Percentiles rank a stretch among this genome's conserved stretches.
Evolutionary conservation across 2,888 invertebrate genomes (phyloP).

Genomic region (Xestia xanthographa): DNA sequence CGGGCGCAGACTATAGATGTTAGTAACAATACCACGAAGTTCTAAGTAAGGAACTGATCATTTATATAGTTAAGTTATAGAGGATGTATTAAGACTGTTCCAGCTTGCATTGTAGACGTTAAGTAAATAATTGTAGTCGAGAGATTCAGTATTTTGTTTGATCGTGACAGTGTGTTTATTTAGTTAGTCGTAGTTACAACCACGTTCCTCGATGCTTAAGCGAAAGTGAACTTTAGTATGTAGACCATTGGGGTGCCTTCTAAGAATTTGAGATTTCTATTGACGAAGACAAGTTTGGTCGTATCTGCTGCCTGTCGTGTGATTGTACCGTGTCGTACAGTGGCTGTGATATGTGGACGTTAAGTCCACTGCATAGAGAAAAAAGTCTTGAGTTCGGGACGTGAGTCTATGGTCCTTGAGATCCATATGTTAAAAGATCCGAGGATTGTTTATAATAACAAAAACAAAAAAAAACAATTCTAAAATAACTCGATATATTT

Average conservation of each 20-base stretch:
- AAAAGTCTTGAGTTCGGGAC: conserved; percentile 65
- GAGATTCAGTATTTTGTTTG: conserved; percentile 81
- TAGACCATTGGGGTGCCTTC: conserved; percentile 48
- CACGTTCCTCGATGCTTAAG: conserved; percentile 66
- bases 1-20: no score
- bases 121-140: conserved; percentile 62
- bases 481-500: conserved; percentile 9
- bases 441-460: conserved; percentile 56
- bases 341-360: conserved; percentile 83
- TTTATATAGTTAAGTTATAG: conserved; percentile 33
- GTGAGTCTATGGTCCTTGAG: conserved; percentile 66
- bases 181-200: conserved; percentile 58
- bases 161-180: conserved; percentile 65
- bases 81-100: conserved; percentile 57
- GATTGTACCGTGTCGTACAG: conserved; percentile 79
- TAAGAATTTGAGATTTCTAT: conserved; percentile 45
- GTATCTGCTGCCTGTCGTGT: conserved; percentile 61
- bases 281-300: conserved; percentile 52
- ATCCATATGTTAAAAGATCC: conserved; percentile 83
- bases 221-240: conserved; percentile 41
- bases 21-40: conserved; percentile 30
- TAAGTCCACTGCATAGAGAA: conserved; percentile 61
- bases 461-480: conserved; percentile 30
- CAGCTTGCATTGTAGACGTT: conserved; percentile 64
- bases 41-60: conserved; percentile 35